Evolutionary conservation across 2,113 vertebrate species (phyloP), one percentile per base, ranked within the genome.

Genomic region (Bostrychus sinensis): DNA sequence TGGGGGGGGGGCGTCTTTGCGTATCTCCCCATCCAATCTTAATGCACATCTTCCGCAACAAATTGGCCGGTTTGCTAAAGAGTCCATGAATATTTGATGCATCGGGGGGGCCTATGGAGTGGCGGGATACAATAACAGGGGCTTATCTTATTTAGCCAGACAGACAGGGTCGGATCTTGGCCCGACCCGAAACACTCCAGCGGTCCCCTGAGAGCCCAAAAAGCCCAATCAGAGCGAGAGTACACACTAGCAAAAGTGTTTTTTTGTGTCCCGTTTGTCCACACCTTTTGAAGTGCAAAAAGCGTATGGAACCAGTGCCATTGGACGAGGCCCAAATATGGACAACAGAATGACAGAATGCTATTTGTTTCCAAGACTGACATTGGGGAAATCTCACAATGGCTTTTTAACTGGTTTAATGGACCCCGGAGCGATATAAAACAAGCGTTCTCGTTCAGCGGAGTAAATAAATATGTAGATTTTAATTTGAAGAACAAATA

Each of bases 71-170:
- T 92, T 93, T 91, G 89, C 89, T 92, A 89, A 88, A 89, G 89
- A 90, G 89, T 86, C 79, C 88, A 91, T 92, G 87, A 91, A 93
- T 93, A 91, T 92, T 91, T 92, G 82, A 92, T 92, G 81, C 43
- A 25, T 25, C 11, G 37, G 66, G 75, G 63, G 82, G 82, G 87
- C 48, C 78, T 74, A 74, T 45, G 65, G 82, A 65, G 80, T 75
- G 75, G 56, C 61, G 57, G 73, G 80, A 84, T 88, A 89, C 86
- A 90, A 91, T 90, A 89, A 89, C 87, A 80, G 69, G 76, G 83
- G 58, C 90, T 91, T 90, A 92, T 92, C 87, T 90, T 92, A 89
- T 90, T 91, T 83, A 86, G 87, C 79, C 91, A 92, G 91, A 86
- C 83, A 72, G 89, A 81, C 75, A 82, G 81, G 81, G 77, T 70